phyloP scores from a whole-genome alignment of 2,797 vertebrate species.

The Bradypodion ventrale region DNA sequence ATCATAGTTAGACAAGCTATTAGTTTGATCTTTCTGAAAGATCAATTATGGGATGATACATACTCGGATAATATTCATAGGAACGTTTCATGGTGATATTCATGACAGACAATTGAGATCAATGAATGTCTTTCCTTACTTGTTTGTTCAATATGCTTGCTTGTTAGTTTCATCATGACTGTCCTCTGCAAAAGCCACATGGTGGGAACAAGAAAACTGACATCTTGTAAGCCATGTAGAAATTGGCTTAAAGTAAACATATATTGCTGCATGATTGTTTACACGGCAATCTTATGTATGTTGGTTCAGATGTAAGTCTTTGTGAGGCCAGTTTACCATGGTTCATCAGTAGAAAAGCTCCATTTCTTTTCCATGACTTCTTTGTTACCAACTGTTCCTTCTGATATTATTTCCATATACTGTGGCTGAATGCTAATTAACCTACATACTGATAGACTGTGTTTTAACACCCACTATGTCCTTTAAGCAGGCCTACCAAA shows the following conservation, averaged over 20 bases:
- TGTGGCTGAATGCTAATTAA: neutral
- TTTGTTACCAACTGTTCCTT: neutral
- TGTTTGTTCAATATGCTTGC: constrained; percentile 59
- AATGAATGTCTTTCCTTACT: constrained; percentile 52
- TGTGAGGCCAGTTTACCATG: neutral
- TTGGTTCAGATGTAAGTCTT: too few species aligned
- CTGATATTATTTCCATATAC: neutral
- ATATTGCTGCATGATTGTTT: constrained; percentile 29
- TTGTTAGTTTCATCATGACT: constrained; percentile 56
- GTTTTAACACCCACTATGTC: neutral
- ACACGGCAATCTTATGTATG: neutral
- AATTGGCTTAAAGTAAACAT: constrained; percentile 32
- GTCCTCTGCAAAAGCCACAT: constrained; percentile 47
- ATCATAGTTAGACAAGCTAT: constrained; percentile 64
- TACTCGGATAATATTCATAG: constrained; percentile 66
- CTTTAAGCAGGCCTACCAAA: neutral
- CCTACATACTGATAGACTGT: constrained; percentile 19
- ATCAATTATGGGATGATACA: constrained; percentile 72
- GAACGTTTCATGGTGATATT: constrained; percentile 66
- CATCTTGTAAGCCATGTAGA: constrained; percentile 35
- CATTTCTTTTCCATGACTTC: neutral
- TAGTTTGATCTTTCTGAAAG: constrained; percentile 67
- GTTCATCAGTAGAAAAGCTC: neutral
- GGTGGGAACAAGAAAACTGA: constrained; percentile 20
- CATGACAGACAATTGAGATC: constrained; percentile 65